Evolutionary conservation across 2,797 vertebrate genomes (phyloP).

Genomic region (Moxostoma hubbsi): DNA sequence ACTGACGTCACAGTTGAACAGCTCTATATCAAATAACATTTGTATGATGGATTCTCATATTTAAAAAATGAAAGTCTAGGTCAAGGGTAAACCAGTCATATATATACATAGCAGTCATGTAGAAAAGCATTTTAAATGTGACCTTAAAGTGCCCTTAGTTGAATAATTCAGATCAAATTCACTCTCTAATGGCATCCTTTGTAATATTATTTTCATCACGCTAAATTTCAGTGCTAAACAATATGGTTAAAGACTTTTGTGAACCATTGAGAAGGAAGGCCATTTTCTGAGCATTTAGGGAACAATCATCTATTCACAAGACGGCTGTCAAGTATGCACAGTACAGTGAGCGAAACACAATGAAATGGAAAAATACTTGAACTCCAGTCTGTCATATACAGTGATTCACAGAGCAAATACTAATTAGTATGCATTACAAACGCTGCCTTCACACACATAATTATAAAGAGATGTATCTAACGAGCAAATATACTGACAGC

Average conservation of each 20-base stretch:
- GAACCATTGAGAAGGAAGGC: slow-evolving; percentile 65
- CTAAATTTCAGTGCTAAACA: slow-evolving; percentile 72
- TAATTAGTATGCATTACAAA: slow-evolving; percentile 32
- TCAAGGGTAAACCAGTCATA: no score
- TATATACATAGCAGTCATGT: no score
- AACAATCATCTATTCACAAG: slow-evolving; percentile 66
- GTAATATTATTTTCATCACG: slow-evolving; percentile 68
- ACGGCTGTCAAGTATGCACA: slow-evolving; percentile 41
- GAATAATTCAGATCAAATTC: slow-evolving; percentile 49
- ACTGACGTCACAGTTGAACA: no score
- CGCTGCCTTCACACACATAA: slow-evolving; percentile 16
- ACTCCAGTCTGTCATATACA: background rate
- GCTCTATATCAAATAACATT: no score
- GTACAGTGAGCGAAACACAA: slow-evolving; percentile 36
- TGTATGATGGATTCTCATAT: no score
- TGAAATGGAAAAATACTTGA: slow-evolving; percentile 32
- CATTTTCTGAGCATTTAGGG: slow-evolving; percentile 67
- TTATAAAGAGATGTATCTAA: slow-evolving; percentile 35
- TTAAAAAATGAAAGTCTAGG: no score
- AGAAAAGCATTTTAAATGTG: no score
- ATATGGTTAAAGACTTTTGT: slow-evolving; percentile 72
- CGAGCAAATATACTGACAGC: slow-evolving; percentile 41
- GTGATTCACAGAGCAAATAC: slow-evolving; percentile 37
- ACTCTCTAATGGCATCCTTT: slow-evolving; percentile 72
- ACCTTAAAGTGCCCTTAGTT: background rate